phyloP scores from a whole-genome alignment of 2,888 invertebrate genomes.

The Tethea ocularis region DNA sequence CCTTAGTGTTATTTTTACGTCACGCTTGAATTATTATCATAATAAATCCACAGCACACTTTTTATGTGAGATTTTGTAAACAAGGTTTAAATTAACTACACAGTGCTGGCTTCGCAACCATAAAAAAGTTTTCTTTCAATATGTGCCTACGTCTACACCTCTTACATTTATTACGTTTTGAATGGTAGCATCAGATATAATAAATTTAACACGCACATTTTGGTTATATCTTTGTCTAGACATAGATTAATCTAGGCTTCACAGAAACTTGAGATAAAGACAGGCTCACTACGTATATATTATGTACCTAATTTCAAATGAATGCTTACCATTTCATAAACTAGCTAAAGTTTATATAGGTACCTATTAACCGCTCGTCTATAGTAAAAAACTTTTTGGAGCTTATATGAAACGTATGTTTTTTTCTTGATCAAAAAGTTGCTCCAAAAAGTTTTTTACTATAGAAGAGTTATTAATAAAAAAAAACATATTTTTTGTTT shows the following conservation, averaged over 20 bases:
- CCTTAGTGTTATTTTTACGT: slow-evolving; percentile 35
- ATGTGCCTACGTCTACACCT: no score
- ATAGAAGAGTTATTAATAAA: no score
- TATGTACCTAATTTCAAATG: neutral
- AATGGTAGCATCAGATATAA: neutral
- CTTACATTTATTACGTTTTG: slow-evolving; percentile 1
- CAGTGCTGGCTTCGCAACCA: neutral
- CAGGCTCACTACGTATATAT: no score
- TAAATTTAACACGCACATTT: slow-evolving; percentile 6
- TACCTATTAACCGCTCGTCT: neutral
- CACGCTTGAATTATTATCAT: slow-evolving; percentile 37
- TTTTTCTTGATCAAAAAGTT: no score
- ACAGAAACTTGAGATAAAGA: neutral
- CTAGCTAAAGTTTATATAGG: neutral
- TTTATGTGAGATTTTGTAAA: neutral
- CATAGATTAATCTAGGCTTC: slow-evolving; percentile 3
- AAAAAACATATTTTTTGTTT: no score
- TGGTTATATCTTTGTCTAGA: neutral
- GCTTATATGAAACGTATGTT: no score
- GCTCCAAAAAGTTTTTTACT: no score
- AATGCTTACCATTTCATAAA: neutral
- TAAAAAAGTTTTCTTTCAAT: neutral
- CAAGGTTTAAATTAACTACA: no score
- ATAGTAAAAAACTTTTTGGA: no score
- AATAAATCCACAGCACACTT: slow-evolving; percentile 12